Base-by-base conservation (phyloP, 2,113 vertebrate species). In the Istiophorus platypterus region DNA sequence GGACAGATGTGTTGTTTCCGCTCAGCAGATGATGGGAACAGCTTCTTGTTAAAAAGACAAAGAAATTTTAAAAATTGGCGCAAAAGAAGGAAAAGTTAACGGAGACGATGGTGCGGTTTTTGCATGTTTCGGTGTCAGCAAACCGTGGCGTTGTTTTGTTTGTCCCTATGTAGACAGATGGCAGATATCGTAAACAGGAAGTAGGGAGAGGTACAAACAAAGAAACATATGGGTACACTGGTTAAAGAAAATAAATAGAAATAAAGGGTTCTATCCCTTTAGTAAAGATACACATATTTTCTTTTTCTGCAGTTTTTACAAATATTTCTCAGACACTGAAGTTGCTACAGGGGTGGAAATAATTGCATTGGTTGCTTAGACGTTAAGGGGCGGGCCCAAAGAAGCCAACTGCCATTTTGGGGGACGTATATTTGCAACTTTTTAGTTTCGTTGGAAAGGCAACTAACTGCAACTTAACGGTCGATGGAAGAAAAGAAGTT, bases 371-470 rank as follows among this genome's bases (percentile, higher is more conserved):
- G 62, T 41, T 41, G n/a, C 9, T 22, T 59, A 31, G 67, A 64
- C 6, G 5, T 73, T 13, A 52, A 18, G 24, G 57, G 64, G 18
- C 7, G 26, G 3, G 7, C 5, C 41, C 45, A 63, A 39, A 65
- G 26, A 42, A 34, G 1, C 27, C 13, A 61, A 49, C 34, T 37
- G 67, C 54, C 71, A 70, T 54, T 20, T 20, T 29, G 5, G 12
- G 54, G 59, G 54, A 59, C 41, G 68, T 24, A 52, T 72, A 71
- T 74, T 24, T 61, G 31, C 61, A 47, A 56, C n/a, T 49, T 64
- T 64, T 70, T 7, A 29, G 24, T 24, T 24, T 54, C 17, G 24
- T 39, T 5, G 47, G 49, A 47, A 76, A 58, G 54, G 47, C 47
- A 63, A 26, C 66, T 29, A 51, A 59, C 52, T 24, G 29, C 41